Evolutionary conservation across 2,113 vertebrate species (phyloP).

Genomic region (Nanorana parkeri): DNA sequence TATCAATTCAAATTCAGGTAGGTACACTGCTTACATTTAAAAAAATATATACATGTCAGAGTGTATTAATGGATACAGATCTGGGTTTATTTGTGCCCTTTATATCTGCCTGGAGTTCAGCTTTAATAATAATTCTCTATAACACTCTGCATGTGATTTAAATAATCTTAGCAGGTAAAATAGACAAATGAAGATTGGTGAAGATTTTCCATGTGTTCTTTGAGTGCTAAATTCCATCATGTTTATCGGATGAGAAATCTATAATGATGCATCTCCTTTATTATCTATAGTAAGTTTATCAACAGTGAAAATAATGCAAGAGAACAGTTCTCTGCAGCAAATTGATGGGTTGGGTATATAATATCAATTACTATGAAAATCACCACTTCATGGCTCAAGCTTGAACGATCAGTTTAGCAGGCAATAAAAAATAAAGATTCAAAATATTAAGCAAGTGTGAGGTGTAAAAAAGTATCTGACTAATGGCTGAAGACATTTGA

Average conservation of each 20-base stretch:
- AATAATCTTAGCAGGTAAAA: background rate
- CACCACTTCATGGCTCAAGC: background rate
- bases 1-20: too few species aligned
- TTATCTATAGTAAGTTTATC: slow-evolving; percentile 46
- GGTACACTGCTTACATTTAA: too few species aligned
- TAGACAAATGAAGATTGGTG: slow-evolving; percentile 20
- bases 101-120: too few species aligned
- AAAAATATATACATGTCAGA: too few species aligned
- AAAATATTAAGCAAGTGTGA: background rate
- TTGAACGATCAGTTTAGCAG: background rate
- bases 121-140: slow-evolving; percentile 27
- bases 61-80: too few species aligned
- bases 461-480: background rate
- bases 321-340: slow-evolving; percentile 7
- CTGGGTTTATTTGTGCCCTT: too few species aligned
- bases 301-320: slow-evolving; percentile 33
- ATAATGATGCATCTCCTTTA: slow-evolving; percentile 49
- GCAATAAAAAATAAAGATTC: background rate
- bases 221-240: slow-evolving; percentile 39
- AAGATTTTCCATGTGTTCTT: slow-evolving; percentile 7
- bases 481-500: too few species aligned
- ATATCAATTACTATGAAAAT: slow-evolving; percentile 22
- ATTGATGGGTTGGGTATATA: slow-evolving; percentile 21
- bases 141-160: slow-evolving; percentile 29
- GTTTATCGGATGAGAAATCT: slow-evolving; percentile 46